Conservation (phyloP, 2,888 invertebrate species). For the Apeira syringaria region DNA sequence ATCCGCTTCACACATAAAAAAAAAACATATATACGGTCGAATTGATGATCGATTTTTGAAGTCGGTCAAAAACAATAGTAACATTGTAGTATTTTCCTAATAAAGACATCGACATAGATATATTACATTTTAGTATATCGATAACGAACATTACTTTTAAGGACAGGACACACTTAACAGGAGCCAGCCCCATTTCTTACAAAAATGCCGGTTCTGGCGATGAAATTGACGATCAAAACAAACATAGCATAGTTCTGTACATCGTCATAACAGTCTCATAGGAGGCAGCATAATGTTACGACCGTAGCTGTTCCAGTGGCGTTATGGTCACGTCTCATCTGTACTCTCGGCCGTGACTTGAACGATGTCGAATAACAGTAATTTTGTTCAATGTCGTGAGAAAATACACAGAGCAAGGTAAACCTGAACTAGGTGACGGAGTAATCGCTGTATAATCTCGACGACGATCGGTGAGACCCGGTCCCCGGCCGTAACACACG, state of each 20-base stretch:
- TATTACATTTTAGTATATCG: too few relatives aligned
- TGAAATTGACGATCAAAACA: conserved; percentile 4
- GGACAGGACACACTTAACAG: too few relatives aligned
- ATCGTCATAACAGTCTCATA: conserved; percentile 3
- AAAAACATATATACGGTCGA: too few relatives aligned
- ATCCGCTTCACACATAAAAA: too few relatives aligned
- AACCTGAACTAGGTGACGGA: conserved; percentile 72
- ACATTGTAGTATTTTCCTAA: too few relatives aligned
- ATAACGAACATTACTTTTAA: too few relatives aligned
- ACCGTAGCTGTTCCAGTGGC: conserved; percentile 32
- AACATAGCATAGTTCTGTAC: neutral
- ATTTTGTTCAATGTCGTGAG: conserved; percentile 79
- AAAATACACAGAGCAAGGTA: conserved; percentile 65
- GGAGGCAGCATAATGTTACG: conserved; percentile 6
- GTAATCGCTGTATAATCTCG: conserved; percentile 64
- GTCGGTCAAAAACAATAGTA: too few relatives aligned
- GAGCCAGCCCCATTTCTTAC: too few relatives aligned
- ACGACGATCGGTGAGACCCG: conserved; percentile 64
- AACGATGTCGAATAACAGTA: conserved; percentile 61
- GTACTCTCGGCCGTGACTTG: conserved; percentile 30
- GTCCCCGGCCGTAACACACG: conserved; percentile 58
- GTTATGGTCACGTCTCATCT: conserved; percentile 44
- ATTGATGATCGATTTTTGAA: too few relatives aligned
- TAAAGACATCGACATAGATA: too few relatives aligned
- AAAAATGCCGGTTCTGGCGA: too few relatives aligned